Evolutionary conservation across 1,140 invertebrate species (phyloP).

Genomic region (Bombus terrestris): DNA sequence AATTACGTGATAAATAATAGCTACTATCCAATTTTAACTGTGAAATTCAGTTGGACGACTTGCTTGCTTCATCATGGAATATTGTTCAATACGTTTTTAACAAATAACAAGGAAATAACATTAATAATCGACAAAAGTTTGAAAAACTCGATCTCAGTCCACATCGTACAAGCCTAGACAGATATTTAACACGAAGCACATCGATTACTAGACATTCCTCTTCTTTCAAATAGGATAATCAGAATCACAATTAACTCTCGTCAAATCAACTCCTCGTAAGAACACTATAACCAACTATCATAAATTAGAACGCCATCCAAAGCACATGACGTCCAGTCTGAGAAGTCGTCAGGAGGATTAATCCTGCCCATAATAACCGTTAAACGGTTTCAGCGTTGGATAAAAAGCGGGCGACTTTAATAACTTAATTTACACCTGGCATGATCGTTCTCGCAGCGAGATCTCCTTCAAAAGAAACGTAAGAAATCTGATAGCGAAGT

Average conservation of each 20-base stretch:
- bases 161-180: no score
- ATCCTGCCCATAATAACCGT: slow-evolving; percentile 1
- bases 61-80: no score
- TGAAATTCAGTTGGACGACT: no score
- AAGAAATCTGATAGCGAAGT: neutral
- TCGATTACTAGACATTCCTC: no score
- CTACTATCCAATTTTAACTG: no score
- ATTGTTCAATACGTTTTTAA: no score
- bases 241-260: neutral
- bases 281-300: neutral
- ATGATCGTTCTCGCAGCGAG: neutral
- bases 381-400: neutral
- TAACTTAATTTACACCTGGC: slow-evolving; percentile 41
- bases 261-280: neutral
- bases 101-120: no score
- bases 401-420: slow-evolving; percentile 19
- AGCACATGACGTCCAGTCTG: neutral
- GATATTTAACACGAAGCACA: no score
- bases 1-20: no score
- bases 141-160: no score
- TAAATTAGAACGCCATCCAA: neutral
- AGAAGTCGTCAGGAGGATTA: neutral
- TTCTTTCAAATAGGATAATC: neutral
- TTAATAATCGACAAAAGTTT: no score
- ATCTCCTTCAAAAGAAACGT: neutral